These are phyloP conservation scores for Rutilus rutilus DNA, from an alignment of 2,113 vertebrate species.

Conservation along the genomic window DNA sequence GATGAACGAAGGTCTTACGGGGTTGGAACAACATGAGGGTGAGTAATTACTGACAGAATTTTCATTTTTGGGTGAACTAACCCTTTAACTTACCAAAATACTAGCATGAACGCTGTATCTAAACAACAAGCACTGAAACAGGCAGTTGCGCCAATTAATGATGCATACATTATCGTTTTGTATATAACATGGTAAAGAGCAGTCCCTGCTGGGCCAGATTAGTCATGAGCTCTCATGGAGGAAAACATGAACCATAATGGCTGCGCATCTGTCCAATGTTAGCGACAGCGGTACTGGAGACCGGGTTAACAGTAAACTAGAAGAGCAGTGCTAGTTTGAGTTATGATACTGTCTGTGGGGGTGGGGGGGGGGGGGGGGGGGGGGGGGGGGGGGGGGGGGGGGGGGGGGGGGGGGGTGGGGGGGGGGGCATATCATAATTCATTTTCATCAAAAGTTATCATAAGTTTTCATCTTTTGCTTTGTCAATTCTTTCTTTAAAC, in stretches of 20 bases:
- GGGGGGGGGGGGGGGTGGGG: too few species aligned
- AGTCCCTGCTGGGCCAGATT: slow-evolving; percentile 27
- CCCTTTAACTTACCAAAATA: neutral
- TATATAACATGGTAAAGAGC: slow-evolving; percentile 7
- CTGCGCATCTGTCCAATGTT: slow-evolving; percentile 40
- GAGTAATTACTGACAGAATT: too few species aligned
- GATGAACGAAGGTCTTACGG: too few species aligned
- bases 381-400: too few species aligned
- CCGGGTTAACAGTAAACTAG: neutral
- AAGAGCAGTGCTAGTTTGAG: neutral
- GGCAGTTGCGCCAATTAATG: neutral
- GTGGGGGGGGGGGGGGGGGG: too few species aligned
- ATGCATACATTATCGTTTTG: neutral
- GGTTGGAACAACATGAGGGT: too few species aligned
- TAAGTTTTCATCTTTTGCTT: neutral
- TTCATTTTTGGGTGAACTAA: too few species aligned
- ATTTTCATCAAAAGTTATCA: too few species aligned
- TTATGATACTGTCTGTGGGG: neutral
- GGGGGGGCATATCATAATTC: too few species aligned
- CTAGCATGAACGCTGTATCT: neutral
- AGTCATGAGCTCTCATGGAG: slow-evolving; percentile 9
- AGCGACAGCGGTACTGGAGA: neutral
- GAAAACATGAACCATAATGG: slow-evolving; percentile 26
- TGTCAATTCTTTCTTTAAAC: neutral
- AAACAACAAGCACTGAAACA: neutral